A percentile compares a stretch with the other conserved stretches of the same genome.
Evolutionary conservation across 2,113 vertebrate species (phyloP).

Genomic region (Laticauda laticaudata): DNA sequence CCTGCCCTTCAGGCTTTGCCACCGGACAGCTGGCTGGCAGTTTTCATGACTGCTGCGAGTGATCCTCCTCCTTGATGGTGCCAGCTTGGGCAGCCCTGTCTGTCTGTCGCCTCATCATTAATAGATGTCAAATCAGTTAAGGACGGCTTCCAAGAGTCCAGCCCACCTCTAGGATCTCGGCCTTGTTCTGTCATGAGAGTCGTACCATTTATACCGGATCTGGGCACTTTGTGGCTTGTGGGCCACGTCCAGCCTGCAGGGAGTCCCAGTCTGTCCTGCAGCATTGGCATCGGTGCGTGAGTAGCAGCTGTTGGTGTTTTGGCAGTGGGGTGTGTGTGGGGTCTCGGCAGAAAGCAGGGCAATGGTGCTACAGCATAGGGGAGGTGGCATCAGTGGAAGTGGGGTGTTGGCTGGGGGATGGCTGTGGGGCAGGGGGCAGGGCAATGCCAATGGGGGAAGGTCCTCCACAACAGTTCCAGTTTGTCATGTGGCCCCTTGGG

Average conservation of each 20-base stretch:
- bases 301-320: no score
- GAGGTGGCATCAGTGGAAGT: neutral
- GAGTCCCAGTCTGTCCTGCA: neutral
- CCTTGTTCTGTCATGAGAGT: neutral
- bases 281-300: neutral
- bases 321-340: neutral
- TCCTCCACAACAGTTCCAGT: neutral
- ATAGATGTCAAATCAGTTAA: neutral
- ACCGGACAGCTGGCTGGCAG: neutral
- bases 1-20: neutral
- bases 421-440: neutral
- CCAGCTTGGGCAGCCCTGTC: neutral
- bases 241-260: neutral
- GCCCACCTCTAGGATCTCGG: neutral
- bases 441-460: neutral
- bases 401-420: no score
- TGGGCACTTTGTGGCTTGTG: neutral
- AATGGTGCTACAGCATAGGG: neutral
- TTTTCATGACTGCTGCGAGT: neutral
- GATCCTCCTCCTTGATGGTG: no score
- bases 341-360: neutral
- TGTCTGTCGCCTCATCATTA: neutral
- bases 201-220: neutral
- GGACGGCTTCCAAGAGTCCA: neutral
- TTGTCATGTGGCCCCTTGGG: neutral